Conservation (phyloP, 2,888 invertebrate species). For the Volucella inanis region DNA sequence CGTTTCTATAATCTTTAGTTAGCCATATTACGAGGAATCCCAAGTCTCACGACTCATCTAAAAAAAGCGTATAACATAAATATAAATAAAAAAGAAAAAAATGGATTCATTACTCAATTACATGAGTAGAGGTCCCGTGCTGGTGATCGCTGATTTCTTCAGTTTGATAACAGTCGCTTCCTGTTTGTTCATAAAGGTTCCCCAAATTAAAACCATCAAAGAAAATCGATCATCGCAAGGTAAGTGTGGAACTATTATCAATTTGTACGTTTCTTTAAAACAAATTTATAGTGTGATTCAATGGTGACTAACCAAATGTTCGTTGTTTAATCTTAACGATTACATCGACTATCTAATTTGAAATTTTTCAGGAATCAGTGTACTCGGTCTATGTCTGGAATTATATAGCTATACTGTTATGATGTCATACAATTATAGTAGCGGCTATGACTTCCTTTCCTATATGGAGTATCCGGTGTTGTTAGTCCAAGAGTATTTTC, state of each 20-base stretch:
- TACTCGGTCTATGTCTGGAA: constrained; percentile 81
- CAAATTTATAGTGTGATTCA: constrained; percentile 9
- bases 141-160: constrained; percentile 84
- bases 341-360: constrained; percentile 15
- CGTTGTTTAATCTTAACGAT: constrained; percentile 2
- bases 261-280: background rate
- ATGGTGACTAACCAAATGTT: constrained; percentile 25
- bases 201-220: constrained; percentile 89
- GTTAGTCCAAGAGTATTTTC: constrained; percentile 88
- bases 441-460: constrained; percentile 88
- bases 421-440: constrained; percentile 91
- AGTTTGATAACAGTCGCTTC: constrained; percentile 90
- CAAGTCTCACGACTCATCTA: background rate
- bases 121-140: constrained; percentile 79
- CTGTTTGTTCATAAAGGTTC: constrained; percentile 91
- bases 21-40: constrained; percentile 18
- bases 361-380: constrained; percentile 80
- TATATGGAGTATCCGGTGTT: constrained; percentile 94
- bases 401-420: constrained; percentile 90
- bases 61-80: too few relatives aligned
- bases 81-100: background rate
- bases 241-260: constrained; percentile 82
- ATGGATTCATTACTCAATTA: constrained; percentile 77
- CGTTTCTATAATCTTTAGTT: constrained; percentile 11
- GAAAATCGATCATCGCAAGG: constrained; percentile 88